These are phyloP conservation scores for Herpetotheres cachinnans DNA, from an alignment of 2,113 vertebrate genomes.

Conservation along the genomic window DNA sequence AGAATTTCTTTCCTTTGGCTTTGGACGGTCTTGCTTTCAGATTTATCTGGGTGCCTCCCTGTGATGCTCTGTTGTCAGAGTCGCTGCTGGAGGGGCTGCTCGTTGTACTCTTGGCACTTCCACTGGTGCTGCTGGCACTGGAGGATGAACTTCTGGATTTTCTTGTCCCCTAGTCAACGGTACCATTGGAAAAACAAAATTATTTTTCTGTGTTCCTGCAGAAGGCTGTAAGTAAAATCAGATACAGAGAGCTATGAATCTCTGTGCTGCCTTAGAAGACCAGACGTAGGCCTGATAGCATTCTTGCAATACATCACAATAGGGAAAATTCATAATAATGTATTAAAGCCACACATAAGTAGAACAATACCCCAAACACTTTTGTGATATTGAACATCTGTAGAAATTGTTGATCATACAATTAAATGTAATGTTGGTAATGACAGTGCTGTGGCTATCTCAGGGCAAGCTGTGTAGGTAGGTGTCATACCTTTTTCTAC, in stretches of 20 bases:
- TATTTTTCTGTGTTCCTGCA: neutral
- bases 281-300: neutral
- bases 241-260: neutral
- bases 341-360: neutral
- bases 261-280: neutral
- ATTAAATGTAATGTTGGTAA: neutral
- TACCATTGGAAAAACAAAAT: neutral
- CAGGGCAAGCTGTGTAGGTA: neutral
- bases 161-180: neutral
- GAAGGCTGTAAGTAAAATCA: neutral
- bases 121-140: slow-evolving; percentile 31
- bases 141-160: neutral
- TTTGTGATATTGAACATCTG: neutral
- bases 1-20: slow-evolving; percentile 34
- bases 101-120: neutral
- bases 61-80: neutral
- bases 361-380: neutral
- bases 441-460: neutral
- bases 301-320: neutral
- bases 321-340: neutral
- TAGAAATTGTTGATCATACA: neutral
- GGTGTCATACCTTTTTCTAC: neutral
- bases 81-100: slow-evolving; percentile 33
- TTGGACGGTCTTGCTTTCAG: neutral
- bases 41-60: neutral